Base-by-base conservation (phyloP, 2,113 vertebrate genomes). In the Siniperca chuatsi region DNA sequence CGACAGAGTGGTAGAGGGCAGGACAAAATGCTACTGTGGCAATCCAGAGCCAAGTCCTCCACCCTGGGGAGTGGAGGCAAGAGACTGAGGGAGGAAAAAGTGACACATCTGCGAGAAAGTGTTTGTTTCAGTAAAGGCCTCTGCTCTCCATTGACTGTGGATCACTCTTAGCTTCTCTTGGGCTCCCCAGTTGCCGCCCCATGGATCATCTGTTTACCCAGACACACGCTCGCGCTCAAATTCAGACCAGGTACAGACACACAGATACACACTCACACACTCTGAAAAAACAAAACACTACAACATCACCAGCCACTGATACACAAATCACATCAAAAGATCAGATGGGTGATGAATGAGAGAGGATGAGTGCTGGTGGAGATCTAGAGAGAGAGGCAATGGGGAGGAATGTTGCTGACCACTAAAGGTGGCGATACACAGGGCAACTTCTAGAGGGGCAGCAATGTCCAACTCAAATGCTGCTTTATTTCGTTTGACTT, bases 311-410 rank as follows among this genome's bases (percentile, higher is more conserved):
- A 82, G 21, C 70, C 79, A 83, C 81, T 23, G 37, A 84, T 54
- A 77, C 80, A 87, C 55, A 86, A 62, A 78, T 80, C 78, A 89
- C 78, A 87, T 68, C 85, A 81, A 74, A 75, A 77, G 78, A 84
- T 77, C 61, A 60, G 77, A 88, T 89, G 85, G 42, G 50, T 50
- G 82, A 89, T 78, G 75, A 23, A 89, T 92, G 90, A 84, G 44
- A 83, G 72, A 87, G 80, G 54, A 90, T 89, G 89, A 81, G 67
- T 67, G 72, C 83, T 57, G 76, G 82, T 89, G 84, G 81, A 85
- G 69, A 82, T 82, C 74, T 75, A 6, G 68, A 82, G 54, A 83
- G 75, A 75, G 65, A 57, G 75, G 78, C 82, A 60, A 82, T 89
- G 90, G 60, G 46, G 79, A 83, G 72, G 69, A 83, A 86, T 86